These are phyloP conservation scores for Helostoma temminkii DNA, from an alignment of 2,797 vertebrate genomes.

Conservation along the genomic window DNA sequence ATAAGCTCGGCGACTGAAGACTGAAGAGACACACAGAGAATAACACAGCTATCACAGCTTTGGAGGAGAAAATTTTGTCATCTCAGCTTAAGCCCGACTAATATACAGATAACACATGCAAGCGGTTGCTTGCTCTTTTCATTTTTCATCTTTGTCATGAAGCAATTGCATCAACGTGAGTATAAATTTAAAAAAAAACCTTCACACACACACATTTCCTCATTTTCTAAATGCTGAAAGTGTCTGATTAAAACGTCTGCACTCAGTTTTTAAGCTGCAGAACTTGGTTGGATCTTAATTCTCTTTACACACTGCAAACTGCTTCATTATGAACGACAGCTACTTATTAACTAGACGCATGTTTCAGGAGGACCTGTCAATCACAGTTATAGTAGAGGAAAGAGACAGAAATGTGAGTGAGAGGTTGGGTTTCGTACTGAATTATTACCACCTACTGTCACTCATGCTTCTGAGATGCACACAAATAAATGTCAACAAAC, in stretches of 20 bases:
- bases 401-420: slow-evolving; percentile 32
- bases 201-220: slow-evolving; percentile 32
- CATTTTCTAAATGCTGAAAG: slow-evolving; percentile 18
- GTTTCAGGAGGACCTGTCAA: slow-evolving; percentile 56
- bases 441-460: slow-evolving; percentile 51
- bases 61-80: slow-evolving; percentile 61
- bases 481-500: slow-evolving; percentile 45
- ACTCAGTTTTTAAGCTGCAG: slow-evolving; percentile 34
- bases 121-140: slow-evolving; percentile 42
- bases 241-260: slow-evolving; percentile 51
- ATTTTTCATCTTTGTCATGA: slow-evolving; percentile 41
- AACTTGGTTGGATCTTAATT: slow-evolving; percentile 48
- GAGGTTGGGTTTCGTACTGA: slow-evolving; percentile 38
- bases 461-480: slow-evolving; percentile 26
- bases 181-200: neutral
- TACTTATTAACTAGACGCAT: slow-evolving; percentile 59
- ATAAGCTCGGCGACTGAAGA: slow-evolving; percentile 48
- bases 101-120: slow-evolving; percentile 63
- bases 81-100: slow-evolving; percentile 66
- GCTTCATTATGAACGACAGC: slow-evolving; percentile 55
- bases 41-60: slow-evolving; percentile 59
- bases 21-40: slow-evolving; percentile 41
- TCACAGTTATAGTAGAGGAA: slow-evolving; percentile 42
- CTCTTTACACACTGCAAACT: slow-evolving; percentile 19
- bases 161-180: slow-evolving; percentile 28